Base-by-base conservation (phyloP, 2,797 vertebrate genomes). In the Naso thynnoides region DNA sequence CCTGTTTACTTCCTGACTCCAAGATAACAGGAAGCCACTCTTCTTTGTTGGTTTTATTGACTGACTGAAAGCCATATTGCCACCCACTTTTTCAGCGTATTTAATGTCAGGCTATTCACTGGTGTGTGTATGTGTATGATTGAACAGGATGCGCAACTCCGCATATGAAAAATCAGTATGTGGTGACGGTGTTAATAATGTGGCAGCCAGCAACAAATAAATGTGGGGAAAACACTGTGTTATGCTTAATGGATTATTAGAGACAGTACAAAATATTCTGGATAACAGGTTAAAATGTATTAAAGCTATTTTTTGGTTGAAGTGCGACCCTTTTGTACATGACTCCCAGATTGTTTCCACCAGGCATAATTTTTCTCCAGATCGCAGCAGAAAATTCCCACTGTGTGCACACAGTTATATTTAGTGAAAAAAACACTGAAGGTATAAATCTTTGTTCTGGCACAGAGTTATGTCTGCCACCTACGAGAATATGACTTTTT, bases 401-500 rank as follows among this genome's bases (percentile, higher is more conserved):
- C 4, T 14, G 6, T 27, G 39, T 50, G 15, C 44, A 21, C 11
- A 39, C 7, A 4, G 27, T 55, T 36, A 56, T 54, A 44, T 57
- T 52, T 8, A 60, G 4, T 62, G 11, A 2, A 24, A 72, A 73
- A 60, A 21, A 38, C 36, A 47, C 26, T 60, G 9, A 15, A 19
- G 19, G 36, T 41, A 44, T 33, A n/a, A 60, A 33, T 67, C n/a
- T 66, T 50, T 19, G 16, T 21, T 48, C 59, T 76, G 60, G 9
- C n/a, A 33, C 26, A 48, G 21, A 58, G n/a, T 58, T 52, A 58
- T 56, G 29, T 39, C 65, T 61, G 42, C 59, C 58, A 59, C 54
- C 21, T 53, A 61, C 18, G 15, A 56, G 27, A 83, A 31, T 77
- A 70, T 76, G 26, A 70, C 44, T 70, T 77, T 78, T 72, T 44